Evolutionary conservation across 2,797 vertebrate species (phyloP), one percentile per base, ranked within the genome.

Genomic region (Peromyscus melanophrys): DNA sequence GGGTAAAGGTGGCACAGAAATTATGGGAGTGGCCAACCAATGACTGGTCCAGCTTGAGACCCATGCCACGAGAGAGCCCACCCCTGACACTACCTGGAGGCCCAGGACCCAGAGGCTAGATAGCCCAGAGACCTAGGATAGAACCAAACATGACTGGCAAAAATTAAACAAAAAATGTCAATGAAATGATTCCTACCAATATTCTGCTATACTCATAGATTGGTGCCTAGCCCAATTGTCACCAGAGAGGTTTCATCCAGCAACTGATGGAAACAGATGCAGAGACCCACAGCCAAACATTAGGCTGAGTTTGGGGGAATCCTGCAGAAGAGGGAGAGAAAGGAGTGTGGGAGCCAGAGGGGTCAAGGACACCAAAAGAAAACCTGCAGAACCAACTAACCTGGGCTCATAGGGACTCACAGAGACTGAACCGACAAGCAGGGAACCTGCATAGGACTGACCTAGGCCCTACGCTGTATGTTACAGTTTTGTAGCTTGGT

Each of bases 381-480:
- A 75, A 75, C 37, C 71, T 37, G 40, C 71, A 75, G 37, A 75
- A 40, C 29, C 37, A 75, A 25, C 71, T 75, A 43, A n/a, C 21
- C 4, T 40, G 4, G 71, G 3, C 37, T 75, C 23, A 1, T 75
- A 75, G 71, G 71, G 21, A 3, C 71, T 75, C 71, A 73, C 23
- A 23, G 71, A 75, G 37, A 75, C 2, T 4, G 21, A 23, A 75
- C 16, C 2, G 23, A 40, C 37, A 75, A 25, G 37, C 71, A 43
- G 37, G 34, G 37, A 75, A 21, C 37, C 71, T 25, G 71, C 37
- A 40, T 75, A 37, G 21, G 37, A 23, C 37, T 40, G 71, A 40
- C 23, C 0, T 11, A 25, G 37, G 37, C 4, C 0, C 21, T 43
- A 21, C 2, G 4, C 23, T 25, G 23, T 11, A 27, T 75, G 37